phyloP scores from a whole-genome alignment of 2,113 vertebrate genomes.

The Catagonus wagneri region DNA sequence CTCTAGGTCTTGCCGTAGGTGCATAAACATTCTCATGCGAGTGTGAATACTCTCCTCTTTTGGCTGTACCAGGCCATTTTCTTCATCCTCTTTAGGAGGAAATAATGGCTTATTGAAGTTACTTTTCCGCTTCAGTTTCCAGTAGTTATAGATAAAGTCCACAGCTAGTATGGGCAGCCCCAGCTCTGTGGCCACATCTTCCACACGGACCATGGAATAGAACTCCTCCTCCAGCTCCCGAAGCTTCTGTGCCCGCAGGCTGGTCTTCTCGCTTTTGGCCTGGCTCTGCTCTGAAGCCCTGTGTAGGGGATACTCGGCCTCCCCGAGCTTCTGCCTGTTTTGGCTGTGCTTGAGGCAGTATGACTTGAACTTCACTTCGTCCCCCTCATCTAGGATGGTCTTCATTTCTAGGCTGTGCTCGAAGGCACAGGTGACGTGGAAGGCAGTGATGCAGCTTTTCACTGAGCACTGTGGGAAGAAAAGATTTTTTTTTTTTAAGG shows the following conservation, averaged over 20 bases:
- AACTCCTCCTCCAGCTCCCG: constrained; percentile 97
- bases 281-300: constrained; percentile 91
- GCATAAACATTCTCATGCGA: constrained; percentile 99
- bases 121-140: constrained; percentile 97
- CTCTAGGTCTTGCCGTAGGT: constrained; percentile 97
- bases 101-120: constrained; percentile 97
- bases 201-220: constrained; percentile 92
- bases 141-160: constrained; percentile 98
- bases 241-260: constrained; percentile 95
- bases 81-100: constrained; percentile 96
- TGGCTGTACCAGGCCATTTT: constrained; percentile 94
- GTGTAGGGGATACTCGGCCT: constrained; percentile 82
- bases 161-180: constrained; percentile 89
- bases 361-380: constrained; percentile 98
- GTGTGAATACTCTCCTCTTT: constrained; percentile 98
- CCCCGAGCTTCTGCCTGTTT: constrained; percentile 88
- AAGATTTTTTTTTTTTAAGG: too few relatives aligned
- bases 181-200: constrained; percentile 92
- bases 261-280: constrained; percentile 91
- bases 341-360: constrained; percentile 99
- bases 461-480: constrained; percentile 93
- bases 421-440: constrained; percentile 99
- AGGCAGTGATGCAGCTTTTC: constrained; percentile 98
- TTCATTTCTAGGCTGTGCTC: constrained; percentile 99
- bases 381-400: constrained; percentile 97